Evolutionary conservation across 2,797 vertebrate genomes (phyloP).

Genomic region (Danio choprae): DNA sequence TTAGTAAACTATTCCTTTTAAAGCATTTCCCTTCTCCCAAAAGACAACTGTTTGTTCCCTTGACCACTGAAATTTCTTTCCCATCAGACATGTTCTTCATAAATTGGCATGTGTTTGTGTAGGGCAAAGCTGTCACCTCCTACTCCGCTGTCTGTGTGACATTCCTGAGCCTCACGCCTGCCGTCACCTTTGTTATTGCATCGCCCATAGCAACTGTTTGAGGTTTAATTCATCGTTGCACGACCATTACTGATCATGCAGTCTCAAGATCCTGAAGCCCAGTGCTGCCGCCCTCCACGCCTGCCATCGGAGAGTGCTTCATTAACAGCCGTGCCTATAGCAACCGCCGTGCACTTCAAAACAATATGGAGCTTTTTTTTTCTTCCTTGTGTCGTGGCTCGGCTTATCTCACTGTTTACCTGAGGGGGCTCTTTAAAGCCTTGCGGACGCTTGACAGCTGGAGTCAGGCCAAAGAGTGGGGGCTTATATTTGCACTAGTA

Average conservation of each 20-base stretch:
- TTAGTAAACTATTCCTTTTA: too few species aligned
- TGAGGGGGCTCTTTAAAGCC: conserved; percentile 82
- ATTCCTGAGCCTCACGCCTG: conserved; percentile 23
- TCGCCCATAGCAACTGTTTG: conserved; percentile 33
- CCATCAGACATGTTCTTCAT: conserved; percentile 10
- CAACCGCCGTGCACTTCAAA: conserved; percentile 87
- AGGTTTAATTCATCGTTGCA: conserved; percentile 2
- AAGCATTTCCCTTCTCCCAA: neutral
- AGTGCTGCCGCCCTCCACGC: conserved; percentile 82
- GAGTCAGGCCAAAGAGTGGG: conserved; percentile 72
- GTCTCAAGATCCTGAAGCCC: conserved; percentile 69
- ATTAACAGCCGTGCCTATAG: conserved; percentile 90
- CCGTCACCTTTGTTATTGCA: conserved; percentile 30
- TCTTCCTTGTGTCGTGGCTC: conserved; percentile 67
- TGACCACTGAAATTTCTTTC: neutral
- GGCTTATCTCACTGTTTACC: conserved; percentile 88
- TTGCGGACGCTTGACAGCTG: conserved; percentile 80
- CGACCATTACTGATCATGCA: conserved; percentile 7
- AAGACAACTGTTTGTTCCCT: conserved; percentile 27
- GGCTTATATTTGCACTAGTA: too few species aligned
- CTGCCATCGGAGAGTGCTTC: conserved; percentile 86
- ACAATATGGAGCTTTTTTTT: conserved; percentile 83
- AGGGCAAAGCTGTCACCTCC: conserved; percentile 25
- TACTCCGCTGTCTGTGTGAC: neutral
- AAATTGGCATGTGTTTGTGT: conserved; percentile 29